Evolutionary conservation across 2,113 vertebrate species (phyloP).

Genomic region (Chelonoidis abingdonii): DNA sequence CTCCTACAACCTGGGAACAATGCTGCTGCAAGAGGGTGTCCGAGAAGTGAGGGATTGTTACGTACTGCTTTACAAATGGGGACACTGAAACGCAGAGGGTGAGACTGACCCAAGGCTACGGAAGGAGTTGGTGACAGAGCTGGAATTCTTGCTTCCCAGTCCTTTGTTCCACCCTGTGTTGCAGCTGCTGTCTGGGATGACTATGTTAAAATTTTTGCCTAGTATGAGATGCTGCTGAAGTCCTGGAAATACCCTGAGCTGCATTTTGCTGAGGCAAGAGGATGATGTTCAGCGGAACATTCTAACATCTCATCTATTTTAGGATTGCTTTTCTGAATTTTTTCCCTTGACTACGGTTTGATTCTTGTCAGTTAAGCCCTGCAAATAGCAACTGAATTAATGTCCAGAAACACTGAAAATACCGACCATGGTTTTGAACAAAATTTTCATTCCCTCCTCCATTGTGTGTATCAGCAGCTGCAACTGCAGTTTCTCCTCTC

Average conservation of each 20-base stretch:
- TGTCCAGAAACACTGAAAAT: conserved; percentile 1
- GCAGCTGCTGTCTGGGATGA: neutral
- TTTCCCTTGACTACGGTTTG: neutral
- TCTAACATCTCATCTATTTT: conserved; percentile 3
- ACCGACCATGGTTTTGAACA: neutral
- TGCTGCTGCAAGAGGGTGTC: neutral
- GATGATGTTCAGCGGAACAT: neutral
- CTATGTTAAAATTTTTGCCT: conserved; percentile 5
- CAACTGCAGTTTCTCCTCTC: neutral
- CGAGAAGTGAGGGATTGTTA: neutral
- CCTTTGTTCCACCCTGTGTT: neutral
- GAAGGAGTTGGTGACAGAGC: neutral
- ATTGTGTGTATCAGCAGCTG: neutral
- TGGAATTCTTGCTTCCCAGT: neutral
- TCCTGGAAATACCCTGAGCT: conserved; percentile 10
- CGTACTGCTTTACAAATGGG: neutral
- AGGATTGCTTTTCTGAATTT: neutral
- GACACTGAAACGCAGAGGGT: neutral
- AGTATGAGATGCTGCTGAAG: conserved; percentile 22
- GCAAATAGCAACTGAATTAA: neutral
- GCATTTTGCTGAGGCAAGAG: conserved; percentile 2
- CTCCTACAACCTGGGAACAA: neutral
- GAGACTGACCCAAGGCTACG: neutral
- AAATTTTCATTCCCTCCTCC: neutral
- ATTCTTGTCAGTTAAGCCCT: neutral